Evolutionary conservation across 2,113 vertebrate species (phyloP), one percentile per base, ranked within the genome.

Genomic region (Athene noctua): DNA sequence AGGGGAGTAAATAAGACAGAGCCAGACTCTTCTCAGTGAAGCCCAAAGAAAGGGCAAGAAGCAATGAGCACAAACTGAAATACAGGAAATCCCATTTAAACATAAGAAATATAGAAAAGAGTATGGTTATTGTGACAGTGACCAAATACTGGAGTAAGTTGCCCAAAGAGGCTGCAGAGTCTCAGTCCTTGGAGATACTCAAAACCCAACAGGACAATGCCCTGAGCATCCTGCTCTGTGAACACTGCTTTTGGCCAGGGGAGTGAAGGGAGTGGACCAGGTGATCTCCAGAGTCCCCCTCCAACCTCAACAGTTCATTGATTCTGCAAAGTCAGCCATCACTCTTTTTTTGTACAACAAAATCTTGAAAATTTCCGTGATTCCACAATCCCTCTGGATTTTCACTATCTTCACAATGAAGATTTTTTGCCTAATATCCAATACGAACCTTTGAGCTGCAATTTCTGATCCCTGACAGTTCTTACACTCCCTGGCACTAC

Each of bases 391-490:
- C 11, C 23, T 61, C 40, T 47, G 15, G 6, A 66, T 71, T 71
- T 90, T 63, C 65, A 52, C 20, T 51, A 3, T 59, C 4, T 34
- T 71, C 47, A 66, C 29, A 67, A 32, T 7, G 13, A 80, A 87
- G 6, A 79, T 2, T 32, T 71, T 73, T 81, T 63, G 32, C 44
- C 62, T 40, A 68, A 52, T 38, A 78, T 7, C 9, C 47, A 67
- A 0, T 10, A 29, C 3, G 8, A 93, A 88, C 32, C 22, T 81
- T 38, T 0, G 0, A 82, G 57, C 13, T 55, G 42, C 38, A 46
- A 6, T 34, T 47, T 74, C 16, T 79, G 40, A 49, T 27, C 26
- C 12, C 20, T 49, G 15, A 38, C n/a, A 59, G 14, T 47, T 90
- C 32, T 61, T 36, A 80, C 14, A 38, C 17, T 38, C 32, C 2